Conservation (phyloP, 2,888 invertebrate species). For the Phorcus lineatus region DNA sequence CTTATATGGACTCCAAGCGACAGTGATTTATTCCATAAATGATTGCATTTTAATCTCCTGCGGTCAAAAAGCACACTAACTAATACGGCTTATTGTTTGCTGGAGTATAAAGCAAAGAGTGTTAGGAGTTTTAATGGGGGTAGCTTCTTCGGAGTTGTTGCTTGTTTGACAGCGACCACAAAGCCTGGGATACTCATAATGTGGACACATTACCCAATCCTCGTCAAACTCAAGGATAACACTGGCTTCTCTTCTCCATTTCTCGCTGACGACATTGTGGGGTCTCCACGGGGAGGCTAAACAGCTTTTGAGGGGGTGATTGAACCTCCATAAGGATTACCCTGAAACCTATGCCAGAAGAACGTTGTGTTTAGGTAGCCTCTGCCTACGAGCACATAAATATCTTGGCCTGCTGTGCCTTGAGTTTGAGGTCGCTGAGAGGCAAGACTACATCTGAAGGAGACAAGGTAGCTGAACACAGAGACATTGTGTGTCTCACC, state of each 20-base stretch:
- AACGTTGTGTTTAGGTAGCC: slow-evolving; percentile 28
- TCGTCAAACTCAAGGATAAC: not conserved
- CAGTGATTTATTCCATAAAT: slow-evolving; percentile 27
- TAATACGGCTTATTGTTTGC: slow-evolving; percentile 6
- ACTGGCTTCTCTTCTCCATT: not conserved
- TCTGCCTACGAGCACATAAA: slow-evolving; percentile 30
- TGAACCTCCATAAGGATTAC: slow-evolving; percentile 26
- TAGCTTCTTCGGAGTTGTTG: not conserved
- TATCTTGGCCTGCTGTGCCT: slow-evolving; percentile 20
- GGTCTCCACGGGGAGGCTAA: slow-evolving; percentile 1
- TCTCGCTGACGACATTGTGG: slow-evolving; percentile 12
- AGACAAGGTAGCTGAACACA: slow-evolving; percentile 12
- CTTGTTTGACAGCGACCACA: slow-evolving; percentile 13
- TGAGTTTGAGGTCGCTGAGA: not conserved
- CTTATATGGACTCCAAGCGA: slow-evolving; percentile 24
- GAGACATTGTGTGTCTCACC: slow-evolving; percentile 4
- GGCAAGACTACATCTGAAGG: not conserved
- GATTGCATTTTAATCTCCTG: slow-evolving; percentile 25
- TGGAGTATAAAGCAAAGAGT: slow-evolving; percentile 13
- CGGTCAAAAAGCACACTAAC: slow-evolving; percentile 19
- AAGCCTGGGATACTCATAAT: not conserved
- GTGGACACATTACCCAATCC: slow-evolving; percentile 19
- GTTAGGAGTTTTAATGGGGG: slow-evolving; percentile 22
- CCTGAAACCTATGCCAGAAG: slow-evolving; percentile 38
- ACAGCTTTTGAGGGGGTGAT: slow-evolving; percentile 12